These are phyloP conservation scores for Agrypnus murinus DNA, from an alignment of 2,888 invertebrate genomes.

Conservation along the genomic window DNA sequence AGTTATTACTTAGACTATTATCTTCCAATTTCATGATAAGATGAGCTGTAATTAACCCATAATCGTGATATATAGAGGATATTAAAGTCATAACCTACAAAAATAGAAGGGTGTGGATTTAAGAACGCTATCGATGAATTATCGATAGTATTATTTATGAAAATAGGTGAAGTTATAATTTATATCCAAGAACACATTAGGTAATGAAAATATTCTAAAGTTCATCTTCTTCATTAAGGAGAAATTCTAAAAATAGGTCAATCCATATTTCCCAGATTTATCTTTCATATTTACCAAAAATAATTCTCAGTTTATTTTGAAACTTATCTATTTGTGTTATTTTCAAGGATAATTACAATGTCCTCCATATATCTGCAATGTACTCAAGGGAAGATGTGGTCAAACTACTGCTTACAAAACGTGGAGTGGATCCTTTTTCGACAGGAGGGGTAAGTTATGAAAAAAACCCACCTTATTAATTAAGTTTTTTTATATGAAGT, in stretches of 20 bases:
- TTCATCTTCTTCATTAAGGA: too few species aligned
- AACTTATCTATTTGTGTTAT: too few species aligned
- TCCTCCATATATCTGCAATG: slow-evolving; percentile 95
- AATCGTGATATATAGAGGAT: slow-evolving; percentile 30
- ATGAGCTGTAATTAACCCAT: slow-evolving; percentile 21
- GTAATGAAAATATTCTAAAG: slow-evolving; percentile 1
- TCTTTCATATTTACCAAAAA: too few species aligned
- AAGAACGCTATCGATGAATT: neutral
- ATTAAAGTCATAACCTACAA: slow-evolving; percentile 33
- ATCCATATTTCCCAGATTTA: neutral
- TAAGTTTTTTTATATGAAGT: too few species aligned
- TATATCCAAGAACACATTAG: slow-evolving; percentile 12
- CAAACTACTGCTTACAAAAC: slow-evolving; percentile 88
- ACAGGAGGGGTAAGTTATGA: slow-evolving; percentile 96
- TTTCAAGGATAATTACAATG: slow-evolving; percentile 91
- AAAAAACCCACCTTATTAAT: neutral
- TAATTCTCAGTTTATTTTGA: too few species aligned
- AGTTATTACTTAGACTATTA: slow-evolving; percentile 5
- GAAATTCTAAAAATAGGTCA: too few species aligned
- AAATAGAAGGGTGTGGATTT: slow-evolving; percentile 30
- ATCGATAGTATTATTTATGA: neutral
- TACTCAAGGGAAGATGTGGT: slow-evolving; percentile 96
- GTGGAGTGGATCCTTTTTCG: slow-evolving; percentile 93
- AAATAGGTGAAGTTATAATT: slow-evolving; percentile 1
- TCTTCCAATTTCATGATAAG: slow-evolving; percentile 19